Evolutionary conservation across 1,140 invertebrate genomes (phyloP), one percentile per base, ranked within the genome.

Genomic region (Maniola jurtina): DNA sequence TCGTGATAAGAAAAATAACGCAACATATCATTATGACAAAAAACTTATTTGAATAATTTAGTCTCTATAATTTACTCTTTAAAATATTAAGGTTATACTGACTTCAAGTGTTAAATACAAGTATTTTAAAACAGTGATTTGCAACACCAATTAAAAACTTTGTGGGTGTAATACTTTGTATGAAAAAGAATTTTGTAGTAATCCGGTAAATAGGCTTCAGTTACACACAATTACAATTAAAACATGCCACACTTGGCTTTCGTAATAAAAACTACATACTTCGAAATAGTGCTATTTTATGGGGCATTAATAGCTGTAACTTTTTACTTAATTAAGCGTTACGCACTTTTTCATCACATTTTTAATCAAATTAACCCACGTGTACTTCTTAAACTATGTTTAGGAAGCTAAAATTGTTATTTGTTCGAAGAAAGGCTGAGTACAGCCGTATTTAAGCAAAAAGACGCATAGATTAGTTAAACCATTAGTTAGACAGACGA

Each of bases 171-270:
- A 16, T 25, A 16, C n/a, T n/a, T n/a, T n/a, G 7, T 50, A 16
- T 50, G 10, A 34, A 34, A 55, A 34, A 11, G 16, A 55, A 34
- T 55, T 9, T 34, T 55, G 33, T 33, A 34, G 61, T 63, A 42
- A 54, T 55, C 38, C n/a, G 38, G 45, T 63, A 55, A 61, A 54
- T 55, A 34, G 40, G 50, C 8, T 55, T 34, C 48, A 55, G 33
- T 63, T 63, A 63, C 50, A 55, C 13, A 45, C 34, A 63, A 34
- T 10, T 56, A 63, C 61, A 55, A 55, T 38, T 54, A 16, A 34
- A 52, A 56, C 16, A 63, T 40, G 14, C 15, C 15, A 16, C 7
- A 54, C 9, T 52, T 54, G 48, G 7, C 36, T 58, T 25, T 16
- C n/a, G 56, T 47, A 60, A 56, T 64, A 57, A 58, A 57, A 58